A percentile compares a stretch with the other conserved stretches of the same genome.
phyloP scores from a whole-genome alignment of 2,888 invertebrate species.

The Lacanobia oleracea region DNA sequence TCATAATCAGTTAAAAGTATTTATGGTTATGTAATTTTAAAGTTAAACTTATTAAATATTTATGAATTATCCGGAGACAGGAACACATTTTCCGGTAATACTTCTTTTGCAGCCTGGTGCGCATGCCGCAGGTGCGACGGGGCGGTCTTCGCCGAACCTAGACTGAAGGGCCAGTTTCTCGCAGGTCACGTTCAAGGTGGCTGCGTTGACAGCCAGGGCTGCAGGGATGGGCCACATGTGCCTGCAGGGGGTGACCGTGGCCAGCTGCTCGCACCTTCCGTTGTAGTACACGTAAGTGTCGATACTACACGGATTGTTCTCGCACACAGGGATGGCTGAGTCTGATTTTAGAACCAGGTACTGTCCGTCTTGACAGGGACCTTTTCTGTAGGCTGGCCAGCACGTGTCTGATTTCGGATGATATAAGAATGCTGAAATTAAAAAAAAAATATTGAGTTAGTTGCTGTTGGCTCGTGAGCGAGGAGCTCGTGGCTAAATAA shows the following conservation, averaged over 20 bases:
- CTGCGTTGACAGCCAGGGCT: slow-evolving; percentile 91
- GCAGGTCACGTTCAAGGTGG: slow-evolving; percentile 91
- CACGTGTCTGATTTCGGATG: slow-evolving; percentile 91
- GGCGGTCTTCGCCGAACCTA: slow-evolving; percentile 72
- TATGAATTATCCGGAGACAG: slow-evolving; percentile 38
- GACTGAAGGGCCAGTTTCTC: slow-evolving; percentile 75
- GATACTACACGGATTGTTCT: slow-evolving; percentile 90
- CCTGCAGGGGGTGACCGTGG: slow-evolving; percentile 83
- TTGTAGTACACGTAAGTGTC: slow-evolving; percentile 88
- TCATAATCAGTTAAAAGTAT: slow-evolving; percentile 23
- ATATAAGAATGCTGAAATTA: slow-evolving; percentile 89
- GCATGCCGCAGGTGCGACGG: slow-evolving; percentile 62
- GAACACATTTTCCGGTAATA: slow-evolving; percentile 75
- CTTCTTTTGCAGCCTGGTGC: slow-evolving; percentile 80
- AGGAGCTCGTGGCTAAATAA: too few relatives aligned
- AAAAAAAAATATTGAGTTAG: neutral
- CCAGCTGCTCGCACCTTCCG: slow-evolving; percentile 85
- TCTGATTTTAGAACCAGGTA: slow-evolving; percentile 89
- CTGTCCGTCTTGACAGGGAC: slow-evolving; percentile 91
- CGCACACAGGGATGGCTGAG: slow-evolving; percentile 91
- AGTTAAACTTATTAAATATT: slow-evolving; percentile 22
- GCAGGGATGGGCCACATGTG: slow-evolving; percentile 74
- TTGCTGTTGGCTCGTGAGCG: too few relatives aligned
- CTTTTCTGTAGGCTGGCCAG: slow-evolving; percentile 91
- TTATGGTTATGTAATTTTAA: slow-evolving; percentile 50